phyloP scores from a whole-genome alignment of 2,797 vertebrate genomes.

The Ispidina lecontei region DNA sequence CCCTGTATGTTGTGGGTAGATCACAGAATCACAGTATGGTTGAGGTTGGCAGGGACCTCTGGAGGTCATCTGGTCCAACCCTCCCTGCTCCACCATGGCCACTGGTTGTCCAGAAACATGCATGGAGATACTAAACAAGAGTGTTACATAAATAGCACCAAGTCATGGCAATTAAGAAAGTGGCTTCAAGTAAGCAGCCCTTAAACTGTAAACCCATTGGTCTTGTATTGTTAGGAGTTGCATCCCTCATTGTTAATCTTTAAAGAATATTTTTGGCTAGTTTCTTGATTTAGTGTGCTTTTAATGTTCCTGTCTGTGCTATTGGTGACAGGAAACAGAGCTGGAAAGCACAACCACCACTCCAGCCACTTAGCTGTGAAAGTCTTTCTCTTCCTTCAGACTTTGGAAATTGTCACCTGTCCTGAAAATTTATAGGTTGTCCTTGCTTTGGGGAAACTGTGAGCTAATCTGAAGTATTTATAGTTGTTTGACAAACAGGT shows the following conservation, averaged over 20 bases:
- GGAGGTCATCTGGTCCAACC: not conserved
- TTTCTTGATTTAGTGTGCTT: not conserved
- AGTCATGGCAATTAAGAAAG: not conserved
- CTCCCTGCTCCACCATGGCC: not conserved
- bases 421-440: conserved; percentile 27
- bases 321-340: not conserved
- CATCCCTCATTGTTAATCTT: not conserved
- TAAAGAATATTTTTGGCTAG: not conserved
- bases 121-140: not conserved
- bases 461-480: conserved; percentile 49
- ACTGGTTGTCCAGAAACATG: rapidly evolving
- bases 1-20: not conserved
- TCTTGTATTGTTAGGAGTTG: not conserved
- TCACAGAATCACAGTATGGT: not conserved
- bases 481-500: conserved; percentile 2
- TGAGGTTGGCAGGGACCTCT: not conserved
- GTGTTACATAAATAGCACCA: not conserved
- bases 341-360: not conserved
- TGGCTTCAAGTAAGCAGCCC: not conserved
- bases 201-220: not conserved
- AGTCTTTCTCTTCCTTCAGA: not conserved
- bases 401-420: not conserved
- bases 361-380: not conserved
- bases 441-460: conserved; percentile 25
- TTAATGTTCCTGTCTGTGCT: not conserved